Evolutionary conservation across 1,140 invertebrate species (phyloP).

Genomic region (Drosophila teissieri): DNA sequence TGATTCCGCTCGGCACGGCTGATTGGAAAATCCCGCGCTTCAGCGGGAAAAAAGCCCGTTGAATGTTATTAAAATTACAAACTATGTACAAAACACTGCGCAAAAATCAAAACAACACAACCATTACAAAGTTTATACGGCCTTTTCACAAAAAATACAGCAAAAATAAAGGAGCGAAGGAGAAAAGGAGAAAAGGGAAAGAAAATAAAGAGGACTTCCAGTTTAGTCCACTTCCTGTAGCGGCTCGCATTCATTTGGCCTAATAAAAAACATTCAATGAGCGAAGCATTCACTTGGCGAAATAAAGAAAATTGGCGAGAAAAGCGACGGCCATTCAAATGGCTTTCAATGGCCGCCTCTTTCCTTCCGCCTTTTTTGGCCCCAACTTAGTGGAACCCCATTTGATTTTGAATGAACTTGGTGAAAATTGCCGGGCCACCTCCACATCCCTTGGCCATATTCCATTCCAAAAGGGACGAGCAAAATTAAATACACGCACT

Average conservation of each 20-base stretch:
- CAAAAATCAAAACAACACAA: conserved; percentile 36
- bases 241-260: conserved; percentile 69
- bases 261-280: conserved; percentile 83
- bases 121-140: conserved; percentile 60
- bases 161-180: conserved; percentile 30
- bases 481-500: conserved; percentile 75
- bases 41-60: conserved; percentile 15
- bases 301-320: conserved; percentile 82
- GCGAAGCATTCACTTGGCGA: conserved; percentile 54
- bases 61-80: conserved; percentile 70
- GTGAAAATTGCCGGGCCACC: conserved; percentile 65
- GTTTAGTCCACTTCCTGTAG: conserved; percentile 41
- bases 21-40: conserved; percentile 62
- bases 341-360: conserved; percentile 64
- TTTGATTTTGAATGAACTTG: conserved; percentile 83
- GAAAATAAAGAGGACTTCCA: conserved; percentile 34
- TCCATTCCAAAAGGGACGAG: conserved; percentile 36
- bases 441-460: not conserved
- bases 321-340: conserved; percentile 81
- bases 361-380: conserved; percentile 20
- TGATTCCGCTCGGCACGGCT: conserved; percentile 24
- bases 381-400: conserved; percentile 49
- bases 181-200: not conserved
- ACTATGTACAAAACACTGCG: conserved; percentile 22
- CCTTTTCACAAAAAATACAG: conserved; percentile 35